These are phyloP conservation scores for Doryteuthis pealeii DNA, from an alignment of 1,140 invertebrate species.

Conservation along the genomic window DNA sequence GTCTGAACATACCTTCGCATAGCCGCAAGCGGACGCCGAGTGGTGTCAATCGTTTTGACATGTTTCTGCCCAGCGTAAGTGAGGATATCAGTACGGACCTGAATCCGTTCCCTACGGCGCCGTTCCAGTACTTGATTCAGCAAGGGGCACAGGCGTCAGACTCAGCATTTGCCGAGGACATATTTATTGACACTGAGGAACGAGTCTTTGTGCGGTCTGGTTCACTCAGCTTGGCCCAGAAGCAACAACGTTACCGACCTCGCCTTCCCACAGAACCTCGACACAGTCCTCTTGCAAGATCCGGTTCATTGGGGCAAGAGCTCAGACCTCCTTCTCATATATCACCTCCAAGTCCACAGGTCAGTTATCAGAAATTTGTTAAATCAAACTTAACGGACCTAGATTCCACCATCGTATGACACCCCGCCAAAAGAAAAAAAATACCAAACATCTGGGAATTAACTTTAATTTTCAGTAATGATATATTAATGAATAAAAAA, in stretches of 20 bases:
- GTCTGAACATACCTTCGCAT: conserved; percentile 50
- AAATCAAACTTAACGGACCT: too few relatives aligned
- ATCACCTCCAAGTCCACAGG: conserved; percentile 34
- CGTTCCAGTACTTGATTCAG: conserved; percentile 51
- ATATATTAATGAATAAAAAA: too few relatives aligned
- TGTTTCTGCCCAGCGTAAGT: conserved; percentile 50
- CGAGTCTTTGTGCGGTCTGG: conserved; percentile 53
- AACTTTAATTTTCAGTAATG: too few relatives aligned
- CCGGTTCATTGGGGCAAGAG: conserved; percentile 52
- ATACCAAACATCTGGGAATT: too few relatives aligned
- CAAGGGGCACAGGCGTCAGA: conserved; percentile 53
- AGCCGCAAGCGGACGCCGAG: conserved; percentile 39
- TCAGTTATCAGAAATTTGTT: conserved; percentile 15
- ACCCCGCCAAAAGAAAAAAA: too few relatives aligned
- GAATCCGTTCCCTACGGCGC: conserved; percentile 53
- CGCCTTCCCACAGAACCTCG: conserved; percentile 50
- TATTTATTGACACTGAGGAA: conserved; percentile 52
- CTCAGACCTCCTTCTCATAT: conserved; percentile 41
- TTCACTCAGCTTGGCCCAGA: conserved; percentile 41
- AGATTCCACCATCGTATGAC: too few relatives aligned
- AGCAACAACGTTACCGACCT: conserved; percentile 37
- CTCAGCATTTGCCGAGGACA: conserved; percentile 57
- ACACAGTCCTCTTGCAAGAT: conserved; percentile 53
- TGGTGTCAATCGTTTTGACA: conserved; percentile 66
- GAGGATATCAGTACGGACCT: conserved; percentile 48